Evolutionary conservation across 2,888 invertebrate genomes (phyloP).

Genomic region (Pachydiplax longipennis): DNA sequence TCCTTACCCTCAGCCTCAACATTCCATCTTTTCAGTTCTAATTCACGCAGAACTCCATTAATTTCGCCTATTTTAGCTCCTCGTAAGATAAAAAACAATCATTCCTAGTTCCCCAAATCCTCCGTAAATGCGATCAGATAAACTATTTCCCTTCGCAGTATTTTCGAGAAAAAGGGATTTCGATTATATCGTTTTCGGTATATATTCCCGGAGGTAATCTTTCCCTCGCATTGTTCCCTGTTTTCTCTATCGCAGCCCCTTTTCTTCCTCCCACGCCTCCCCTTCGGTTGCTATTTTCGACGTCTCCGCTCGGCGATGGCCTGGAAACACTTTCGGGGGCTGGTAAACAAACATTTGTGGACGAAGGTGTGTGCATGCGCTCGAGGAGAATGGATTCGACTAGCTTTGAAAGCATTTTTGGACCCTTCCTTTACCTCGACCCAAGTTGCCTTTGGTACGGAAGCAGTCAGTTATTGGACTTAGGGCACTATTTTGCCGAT

Average conservation of each 20-base stretch:
- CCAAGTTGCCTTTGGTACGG: no score
- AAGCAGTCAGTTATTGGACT: no score
- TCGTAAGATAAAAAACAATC: background rate
- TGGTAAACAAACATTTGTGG: background rate
- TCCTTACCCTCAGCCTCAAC: no score
- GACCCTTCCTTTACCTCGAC: no score
- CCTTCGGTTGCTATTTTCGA: background rate
- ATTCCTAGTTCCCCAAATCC: background rate
- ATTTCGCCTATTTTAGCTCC: no score
- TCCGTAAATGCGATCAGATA: background rate
- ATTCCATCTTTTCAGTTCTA: no score
- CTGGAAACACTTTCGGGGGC: background rate
- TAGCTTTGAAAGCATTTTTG: no score
- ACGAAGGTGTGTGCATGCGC: background rate
- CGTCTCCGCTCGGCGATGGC: background rate
- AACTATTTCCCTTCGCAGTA: background rate
- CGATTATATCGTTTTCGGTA: no score
- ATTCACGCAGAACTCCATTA: no score
- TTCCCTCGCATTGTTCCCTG: background rate
- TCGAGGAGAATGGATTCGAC: background rate
- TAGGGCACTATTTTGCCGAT: no score
- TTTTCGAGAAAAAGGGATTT: background rate
- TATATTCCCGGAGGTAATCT: background rate
- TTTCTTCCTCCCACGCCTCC: no score
- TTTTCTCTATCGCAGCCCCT: no score